Evolutionary conservation across 2,797 vertebrate species (phyloP), one percentile per base, ranked within the genome.

Genomic region (Xerus rutilus): DNA sequence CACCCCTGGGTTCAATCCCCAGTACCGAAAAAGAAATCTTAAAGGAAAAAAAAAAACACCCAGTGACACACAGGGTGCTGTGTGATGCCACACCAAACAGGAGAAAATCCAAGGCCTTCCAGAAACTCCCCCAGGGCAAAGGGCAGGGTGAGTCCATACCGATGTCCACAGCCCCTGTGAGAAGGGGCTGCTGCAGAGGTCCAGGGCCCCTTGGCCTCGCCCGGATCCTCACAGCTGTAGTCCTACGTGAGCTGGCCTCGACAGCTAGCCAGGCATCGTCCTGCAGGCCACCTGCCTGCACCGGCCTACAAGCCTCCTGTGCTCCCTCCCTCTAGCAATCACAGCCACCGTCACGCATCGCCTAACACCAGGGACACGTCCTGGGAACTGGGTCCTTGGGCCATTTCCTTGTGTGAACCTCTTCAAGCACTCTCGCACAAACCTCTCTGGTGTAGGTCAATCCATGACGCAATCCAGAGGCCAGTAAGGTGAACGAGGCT

Each of bases 241-340:
- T 74, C 20, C 15, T 28, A 35, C 3, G 23, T 25, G 18, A 69
- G 35, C 81, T 59, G 35, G 30, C 21, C 21, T 64, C 2, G 6
- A 25, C 32, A 8, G 6, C 13, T 5, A 25, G 45, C 23, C 5
- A 54, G 49, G 8, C 14, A 7, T 10, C 45, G 20, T 54, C 64
- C 47, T 32, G 25, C 28, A 21, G 62, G 47, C 39, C 72, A 7
- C 65, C 3, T 5, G 23, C 13, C 52, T n/a, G 30, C 52, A 49
- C 8, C 2, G 0, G 32, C 28, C 25, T 7, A 0, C 4, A 59
- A 78, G 32, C 77, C 30, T 0, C 1, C 0, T 0, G 17, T 5
- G 54, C 47, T 52, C 21, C 57, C 28, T 28, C 15, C 7, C 49
- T 35, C 20, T 25, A 59, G 62, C 47, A 74, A 18, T 15, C 10